Percentiles rank a stretch among this genome's conserved stretches.
Conservation (phyloP, 2,888 invertebrate species). For the Pristionchus exspectatus region DNA sequence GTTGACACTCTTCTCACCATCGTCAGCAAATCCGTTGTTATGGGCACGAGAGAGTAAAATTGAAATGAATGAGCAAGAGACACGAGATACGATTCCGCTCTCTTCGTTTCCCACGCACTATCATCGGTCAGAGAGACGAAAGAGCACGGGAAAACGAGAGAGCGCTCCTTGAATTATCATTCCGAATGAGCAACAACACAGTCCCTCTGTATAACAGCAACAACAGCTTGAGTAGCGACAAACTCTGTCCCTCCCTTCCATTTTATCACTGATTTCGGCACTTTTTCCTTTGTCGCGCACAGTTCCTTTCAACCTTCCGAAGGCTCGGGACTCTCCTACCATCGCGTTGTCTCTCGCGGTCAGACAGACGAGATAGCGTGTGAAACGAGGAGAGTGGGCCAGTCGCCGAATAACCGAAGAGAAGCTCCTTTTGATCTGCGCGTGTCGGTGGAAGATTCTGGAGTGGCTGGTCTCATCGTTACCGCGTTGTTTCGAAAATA, state of each 20-base stretch:
- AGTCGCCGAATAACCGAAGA: not conserved
- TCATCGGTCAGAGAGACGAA: not conserved
- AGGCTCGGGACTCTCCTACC: not conserved
- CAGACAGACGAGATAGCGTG: not conserved
- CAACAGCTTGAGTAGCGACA: not conserved
- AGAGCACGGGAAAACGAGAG: not conserved
- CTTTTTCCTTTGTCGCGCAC: not conserved
- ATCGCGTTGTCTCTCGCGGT: not conserved
- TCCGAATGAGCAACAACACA: not conserved
- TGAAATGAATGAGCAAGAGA: conserved; percentile 1
- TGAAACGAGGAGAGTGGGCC: not conserved
- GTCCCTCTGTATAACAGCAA: not conserved
- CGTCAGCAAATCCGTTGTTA: not conserved
- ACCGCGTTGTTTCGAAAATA: not conserved
- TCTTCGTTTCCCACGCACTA: not conserved
- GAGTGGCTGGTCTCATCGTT: not conserved
- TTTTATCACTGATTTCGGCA: not conserved
- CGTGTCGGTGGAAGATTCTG: not conserved
- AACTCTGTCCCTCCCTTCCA: not conserved
- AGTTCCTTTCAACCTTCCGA: conserved; percentile 44
- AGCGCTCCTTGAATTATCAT: not conserved
- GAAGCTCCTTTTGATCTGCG: not conserved
- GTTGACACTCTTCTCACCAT: not conserved
- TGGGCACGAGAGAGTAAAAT: not conserved
- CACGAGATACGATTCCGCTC: not conserved